Base-by-base conservation (phyloP, 1,140 invertebrate species). In the Drosophila setifemur region DNA sequence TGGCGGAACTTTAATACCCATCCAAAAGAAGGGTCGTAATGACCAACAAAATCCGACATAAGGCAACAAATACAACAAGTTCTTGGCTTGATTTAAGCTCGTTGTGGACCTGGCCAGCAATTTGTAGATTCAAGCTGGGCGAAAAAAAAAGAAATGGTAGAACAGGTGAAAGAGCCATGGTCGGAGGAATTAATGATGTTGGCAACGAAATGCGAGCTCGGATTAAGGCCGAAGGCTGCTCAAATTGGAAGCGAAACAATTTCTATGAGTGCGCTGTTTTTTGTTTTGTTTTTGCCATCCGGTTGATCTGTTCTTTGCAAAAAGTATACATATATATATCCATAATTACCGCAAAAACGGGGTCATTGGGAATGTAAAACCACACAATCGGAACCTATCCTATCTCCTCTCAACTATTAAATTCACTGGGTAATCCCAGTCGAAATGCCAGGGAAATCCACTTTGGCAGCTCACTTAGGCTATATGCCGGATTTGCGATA, bases 401-500 rank as follows among this genome's bases (percentile, higher is more conserved):
- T n/a, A n/a, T 33, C 9, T n/a, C 3, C 29, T n/a, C 8, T 1
- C 11, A 12, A 16, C 33, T 58, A 28, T 52, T 58, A 26, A 52
- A 52, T 57, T 35, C 16, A 7, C 14, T 2, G 14, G 14, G 14
- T 37, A 37, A 37, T 37, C 33, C 16, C 14, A n/a, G 5, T 4
- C 26, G 3, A 21, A 47, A 31, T 12, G 12, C 31, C 7, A 16
- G 3, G 19, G 4, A 42, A 31, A 57, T 60, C 50, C 50, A n/a
- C 12, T 54, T 40, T 29, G 55, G 55, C 55, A 58, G 55, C 47
- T 58, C 33, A 52, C 48, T 53, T 58, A 52, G 47, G 33, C 29
- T 14, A 4, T 9, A 12, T 43, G 12, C 33, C 8, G 49, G 55
- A 53, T 60, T 60, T 60, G 35, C 55, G 5, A 60, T 35, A 9